Percentiles rank a stretch among this genome's conserved stretches.
phyloP scores from a whole-genome alignment of 2,888 invertebrate genomes.

The Perizoma affinitatum region DNA sequence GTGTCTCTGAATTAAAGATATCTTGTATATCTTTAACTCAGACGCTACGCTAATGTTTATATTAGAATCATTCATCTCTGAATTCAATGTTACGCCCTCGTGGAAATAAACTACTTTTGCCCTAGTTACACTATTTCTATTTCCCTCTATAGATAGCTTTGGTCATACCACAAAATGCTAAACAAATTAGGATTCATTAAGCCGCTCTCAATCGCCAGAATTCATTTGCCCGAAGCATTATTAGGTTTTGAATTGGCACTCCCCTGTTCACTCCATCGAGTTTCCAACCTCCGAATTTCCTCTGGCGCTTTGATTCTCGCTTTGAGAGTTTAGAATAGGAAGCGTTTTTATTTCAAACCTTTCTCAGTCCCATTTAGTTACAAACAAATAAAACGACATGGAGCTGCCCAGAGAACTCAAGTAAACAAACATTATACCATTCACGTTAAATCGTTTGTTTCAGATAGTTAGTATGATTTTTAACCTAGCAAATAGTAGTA shows the following conservation, averaged over 20 bases:
- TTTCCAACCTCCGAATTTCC: constrained; percentile 22
- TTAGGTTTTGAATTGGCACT: constrained; percentile 35
- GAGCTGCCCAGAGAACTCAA: not conserved
- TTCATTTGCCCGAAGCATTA: constrained; percentile 31
- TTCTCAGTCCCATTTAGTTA: constrained; percentile 21
- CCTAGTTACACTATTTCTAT: too few species aligned
- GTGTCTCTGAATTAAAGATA: too few species aligned
- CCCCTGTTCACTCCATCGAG: constrained; percentile 29
- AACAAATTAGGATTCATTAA: constrained; percentile 25
- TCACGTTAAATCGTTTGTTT: too few species aligned
- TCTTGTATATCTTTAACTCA: too few species aligned
- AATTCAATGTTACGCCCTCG: too few species aligned
- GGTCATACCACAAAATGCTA: constrained; percentile 15
- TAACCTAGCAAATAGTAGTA: too few species aligned
- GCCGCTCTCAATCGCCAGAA: constrained; percentile 26
- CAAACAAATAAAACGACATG: constrained; percentile 24
- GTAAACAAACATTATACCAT: not conserved
- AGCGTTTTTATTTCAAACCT: constrained; percentile 30
- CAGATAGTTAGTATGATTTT: too few species aligned
- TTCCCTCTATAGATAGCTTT: not conserved
- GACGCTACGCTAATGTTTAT: too few species aligned
- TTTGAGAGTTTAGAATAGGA: constrained; percentile 24
- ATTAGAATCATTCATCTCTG: too few species aligned
- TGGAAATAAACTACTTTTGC: too few species aligned
- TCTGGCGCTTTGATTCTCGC: constrained; percentile 24